Conservation (phyloP, 2,888 invertebrate species). For the Campoplex nolae region DNA sequence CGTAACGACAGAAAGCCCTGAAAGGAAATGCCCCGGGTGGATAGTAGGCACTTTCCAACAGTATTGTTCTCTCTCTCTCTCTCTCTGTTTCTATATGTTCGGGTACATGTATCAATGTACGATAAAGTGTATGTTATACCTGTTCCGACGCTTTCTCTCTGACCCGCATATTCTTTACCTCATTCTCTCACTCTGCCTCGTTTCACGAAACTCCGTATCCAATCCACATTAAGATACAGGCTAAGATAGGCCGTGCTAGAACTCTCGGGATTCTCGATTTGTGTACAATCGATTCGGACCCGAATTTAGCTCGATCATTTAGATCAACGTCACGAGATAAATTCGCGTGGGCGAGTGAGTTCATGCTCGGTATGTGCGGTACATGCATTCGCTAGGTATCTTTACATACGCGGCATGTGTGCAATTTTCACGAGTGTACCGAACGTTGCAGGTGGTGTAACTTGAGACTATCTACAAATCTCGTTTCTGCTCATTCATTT, state of each 20-base stretch:
- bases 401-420: neutral
- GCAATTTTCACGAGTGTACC: slow-evolving; percentile 11
- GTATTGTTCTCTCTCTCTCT: slow-evolving; percentile 29
- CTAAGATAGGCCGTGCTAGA: slow-evolving; percentile 72
- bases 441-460: neutral
- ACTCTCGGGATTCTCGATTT: slow-evolving; percentile 72
- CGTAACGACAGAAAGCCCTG: slow-evolving; percentile 29
- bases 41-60: slow-evolving; percentile 36
- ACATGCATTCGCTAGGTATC: neutral
- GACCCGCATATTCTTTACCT: slow-evolving; percentile 11
- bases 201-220: slow-evolving; percentile 67
- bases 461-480: neutral
- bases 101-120: neutral
- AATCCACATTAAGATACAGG: slow-evolving; percentile 77
- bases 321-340: slow-evolving; percentile 76
- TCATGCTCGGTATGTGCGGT: slow-evolving; percentile 9
- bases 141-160: slow-evolving; percentile 29
- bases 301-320: slow-evolving; percentile 79
- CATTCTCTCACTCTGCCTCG: slow-evolving; percentile 10
- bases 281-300: slow-evolving; percentile 77
- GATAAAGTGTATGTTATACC: slow-evolving; percentile 17
- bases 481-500: slow-evolving; percentile 3
- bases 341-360: slow-evolving; percentile 19
- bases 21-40: slow-evolving; percentile 45
- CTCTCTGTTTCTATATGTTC: neutral